Evolutionary conservation across 2,888 invertebrate species (phyloP), one percentile per base, ranked within the genome.

Genomic region (Scaptodrosophila latifasciaeformis): DNA sequence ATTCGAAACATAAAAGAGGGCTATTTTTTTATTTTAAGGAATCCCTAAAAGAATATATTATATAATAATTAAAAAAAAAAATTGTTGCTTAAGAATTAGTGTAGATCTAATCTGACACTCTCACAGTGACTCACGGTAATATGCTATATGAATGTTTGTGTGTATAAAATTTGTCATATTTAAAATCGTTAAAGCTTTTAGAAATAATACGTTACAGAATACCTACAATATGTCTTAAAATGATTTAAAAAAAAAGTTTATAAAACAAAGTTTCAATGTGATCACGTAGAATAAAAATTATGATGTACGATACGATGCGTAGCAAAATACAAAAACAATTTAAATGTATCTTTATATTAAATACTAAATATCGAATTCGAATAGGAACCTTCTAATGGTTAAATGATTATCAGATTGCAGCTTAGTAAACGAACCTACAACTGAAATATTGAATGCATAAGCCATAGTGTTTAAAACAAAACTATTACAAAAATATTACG

Each of bases 191-290:
- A n/a, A 31, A 12, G 34, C 2, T 12, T 34, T 1, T 2, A 2
- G 13, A 15, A 12, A 34, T 13, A 35, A 31, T 31, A 3, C n/a
- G 31, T 31, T 31, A 31, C 2, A 12, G 9, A 7, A 34, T 12
- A n/a, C 19, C 34, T 12, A 17, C 17, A 34, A 15, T 18, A 37
- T 15, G 10, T 17, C 7, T 15, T 37, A 12, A 19, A 37, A 12
- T 21, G 42, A 47, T 56, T 50, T 59, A 62, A 60, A 47, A 42
- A 39, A 39, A 27, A 35, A 49, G 80, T 72, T 72, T 72, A 67
- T 72, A 81, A 76, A 79, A 81, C 82, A 81, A 65, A 81, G 52
- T 81, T 75, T 75, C 60, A 75, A 74, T 75, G 74, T 75, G 74
- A 75, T 75, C 80, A 75, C 81, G 57, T 75, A 75, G 74, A 62